Evolutionary conservation across 92 coral and sea anemone species (phyloP), one percentile per base, ranked within the genome.

Genomic region (Virgularia gustaviana): DNA sequence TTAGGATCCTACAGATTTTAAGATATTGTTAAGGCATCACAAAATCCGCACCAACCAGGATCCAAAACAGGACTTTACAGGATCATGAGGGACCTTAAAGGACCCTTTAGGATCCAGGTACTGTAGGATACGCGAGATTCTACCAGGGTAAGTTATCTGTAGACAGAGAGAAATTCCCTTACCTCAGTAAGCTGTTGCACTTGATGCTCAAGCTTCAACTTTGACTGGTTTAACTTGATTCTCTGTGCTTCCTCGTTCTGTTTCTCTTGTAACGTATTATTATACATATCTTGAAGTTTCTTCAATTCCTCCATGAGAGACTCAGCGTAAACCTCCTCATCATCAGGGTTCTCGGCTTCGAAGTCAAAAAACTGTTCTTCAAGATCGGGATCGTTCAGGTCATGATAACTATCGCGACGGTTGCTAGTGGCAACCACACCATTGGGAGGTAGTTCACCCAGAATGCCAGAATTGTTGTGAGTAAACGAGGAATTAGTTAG

Each of bases 221-320:
- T 70, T 27, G 77, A 68, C 61, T 94, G 96, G 68, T 85, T 87
- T 44, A 86, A 68, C 77, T 88, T 91, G 65, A 94, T 94, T 49
- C 87, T 73, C 23, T 83, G 88, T 0, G 95, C 91, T 62, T 89
- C 99, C 36, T 86, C 88, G 36, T 49, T 42, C 49, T 94, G 99
- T 13, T 87, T 77, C 62, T 90, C 88, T 62, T 94, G 99, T 22
- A 86, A 77, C 19, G 74, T 78, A 10, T 51, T 83, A 30, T 94
- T 94, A 76, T 94, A 84, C 96, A 94, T 87, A 34, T 94, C 99
- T 85, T 94, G 99, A 4, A 89, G 87, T 38, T 85, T 90, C 54
- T 89, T 94, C 49, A 94, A 73, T 44, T 94, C 99, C 23, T 94
- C 99, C 88, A 85, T 79, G 18, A 94, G 70, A 6, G 99, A 84